These are phyloP conservation scores for Gymnoscelis rufifasciata DNA, from an alignment of 2,888 invertebrate genomes.

Conservation along the genomic window DNA sequence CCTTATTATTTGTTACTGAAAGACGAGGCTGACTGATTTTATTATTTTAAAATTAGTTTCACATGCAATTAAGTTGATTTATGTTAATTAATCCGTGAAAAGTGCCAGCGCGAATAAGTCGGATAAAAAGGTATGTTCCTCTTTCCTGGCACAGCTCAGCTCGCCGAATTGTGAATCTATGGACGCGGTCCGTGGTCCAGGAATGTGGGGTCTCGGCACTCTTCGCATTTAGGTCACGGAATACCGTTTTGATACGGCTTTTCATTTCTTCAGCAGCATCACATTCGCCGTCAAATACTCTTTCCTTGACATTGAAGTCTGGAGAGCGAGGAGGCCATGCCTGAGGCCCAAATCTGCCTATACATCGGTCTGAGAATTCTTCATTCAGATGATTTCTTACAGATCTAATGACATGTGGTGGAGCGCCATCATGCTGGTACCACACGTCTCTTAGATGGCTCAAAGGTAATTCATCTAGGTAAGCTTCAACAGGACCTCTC, in stretches of 20 bases:
- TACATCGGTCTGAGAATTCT: neutral
- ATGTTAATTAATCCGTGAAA: no score
- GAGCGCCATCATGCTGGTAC: neutral
- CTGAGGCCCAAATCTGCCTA: neutral
- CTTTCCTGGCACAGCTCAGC: constrained; percentile 3
- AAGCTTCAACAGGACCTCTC: neutral
- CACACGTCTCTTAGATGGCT: neutral
- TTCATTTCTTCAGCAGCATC: constrained; percentile 5
- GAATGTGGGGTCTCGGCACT: neutral
- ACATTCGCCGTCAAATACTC: constrained; percentile 3
- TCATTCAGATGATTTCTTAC: neutral
- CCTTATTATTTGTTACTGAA: no score
- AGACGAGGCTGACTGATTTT: no score
- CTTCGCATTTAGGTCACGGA: neutral
- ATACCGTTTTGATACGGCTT: neutral
- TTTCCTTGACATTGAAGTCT: constrained; percentile 5
- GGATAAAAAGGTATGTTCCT: neutral
- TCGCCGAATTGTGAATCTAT: neutral
- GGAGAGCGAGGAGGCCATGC: neutral
- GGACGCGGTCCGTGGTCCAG: constrained; percentile 1
- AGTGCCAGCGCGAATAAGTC: no score
- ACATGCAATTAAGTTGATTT: no score
- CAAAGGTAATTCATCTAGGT: neutral
- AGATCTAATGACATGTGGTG: neutral
- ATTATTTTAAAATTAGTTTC: no score